phyloP scores from a whole-genome alignment of 2,113 vertebrate genomes.

The Sphaerodactylus townsendi region DNA sequence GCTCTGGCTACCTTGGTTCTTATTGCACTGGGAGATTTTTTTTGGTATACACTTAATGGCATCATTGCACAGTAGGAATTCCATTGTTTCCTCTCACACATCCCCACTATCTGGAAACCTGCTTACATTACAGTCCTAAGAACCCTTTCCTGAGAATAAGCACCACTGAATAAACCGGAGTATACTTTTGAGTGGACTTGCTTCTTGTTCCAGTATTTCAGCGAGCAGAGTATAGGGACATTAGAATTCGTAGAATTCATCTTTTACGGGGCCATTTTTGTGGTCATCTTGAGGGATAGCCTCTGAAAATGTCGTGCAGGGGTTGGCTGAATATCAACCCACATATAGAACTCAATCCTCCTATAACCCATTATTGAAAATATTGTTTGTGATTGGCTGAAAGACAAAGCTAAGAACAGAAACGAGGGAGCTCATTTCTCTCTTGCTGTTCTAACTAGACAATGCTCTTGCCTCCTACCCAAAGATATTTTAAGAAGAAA shows the following conservation, averaged over 20 bases:
- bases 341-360: neutral
- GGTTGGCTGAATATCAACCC: neutral
- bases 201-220: neutral
- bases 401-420: neutral
- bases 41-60: neutral
- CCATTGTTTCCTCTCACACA: neutral
- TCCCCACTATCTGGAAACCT: neutral
- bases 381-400: neutral
- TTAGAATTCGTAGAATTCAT: neutral
- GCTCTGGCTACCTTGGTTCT: neutral
- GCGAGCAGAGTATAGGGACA: neutral
- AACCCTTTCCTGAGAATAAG: too few relatives aligned
- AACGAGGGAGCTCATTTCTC: neutral
- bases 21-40: neutral
- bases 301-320: neutral
- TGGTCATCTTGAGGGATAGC: neutral
- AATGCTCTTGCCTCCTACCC: conserved; percentile 5
- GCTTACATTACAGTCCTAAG: too few relatives aligned
- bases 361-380: neutral
- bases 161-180: too few relatives aligned
- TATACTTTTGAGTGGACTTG: too few relatives aligned
- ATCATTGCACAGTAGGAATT: neutral
- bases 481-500: conserved; percentile 3
- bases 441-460: neutral
- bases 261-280: neutral